These are phyloP conservation scores for Littorina saxatilis DNA, from an alignment of 1,140 invertebrate species.

Conservation along the genomic window DNA sequence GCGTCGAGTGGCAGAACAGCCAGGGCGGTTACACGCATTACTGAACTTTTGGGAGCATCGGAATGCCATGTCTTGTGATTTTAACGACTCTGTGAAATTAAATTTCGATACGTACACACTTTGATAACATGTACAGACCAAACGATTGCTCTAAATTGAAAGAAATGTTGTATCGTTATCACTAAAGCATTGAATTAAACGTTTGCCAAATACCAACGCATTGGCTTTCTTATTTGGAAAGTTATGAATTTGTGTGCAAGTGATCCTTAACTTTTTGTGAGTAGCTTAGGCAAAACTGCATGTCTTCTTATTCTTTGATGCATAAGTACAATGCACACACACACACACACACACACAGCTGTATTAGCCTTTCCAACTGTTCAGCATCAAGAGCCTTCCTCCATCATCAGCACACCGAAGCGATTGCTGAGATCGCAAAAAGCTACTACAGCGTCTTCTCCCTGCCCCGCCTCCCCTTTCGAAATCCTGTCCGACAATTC, in stretches of 20 bases:
- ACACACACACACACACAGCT: not conserved
- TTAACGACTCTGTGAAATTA: no score
- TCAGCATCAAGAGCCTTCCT: not conserved
- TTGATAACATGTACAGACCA: no score
- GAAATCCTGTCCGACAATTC: not conserved
- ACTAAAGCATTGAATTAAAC: no score
- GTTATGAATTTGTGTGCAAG: not conserved
- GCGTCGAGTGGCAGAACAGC: no score
- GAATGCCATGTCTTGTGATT: no score
- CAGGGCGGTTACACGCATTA: no score
- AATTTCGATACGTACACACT: no score
- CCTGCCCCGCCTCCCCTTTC: not conserved
- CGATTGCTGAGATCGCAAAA: constrained; percentile 26
- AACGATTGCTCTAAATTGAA: no score
- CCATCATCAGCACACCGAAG: constrained; percentile 12
- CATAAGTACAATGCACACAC: not conserved
- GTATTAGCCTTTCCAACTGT: not conserved
- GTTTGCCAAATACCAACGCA: no score
- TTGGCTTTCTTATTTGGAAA: no score
- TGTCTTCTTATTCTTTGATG: not conserved
- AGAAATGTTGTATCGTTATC: no score
- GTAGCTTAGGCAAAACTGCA: not conserved
- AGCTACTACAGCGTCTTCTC: not conserved
- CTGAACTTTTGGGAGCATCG: no score
- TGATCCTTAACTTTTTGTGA: not conserved